These are phyloP conservation scores for Hephaestus fuliginosus DNA, from an alignment of 2,797 vertebrate genomes.

Conservation along the genomic window DNA sequence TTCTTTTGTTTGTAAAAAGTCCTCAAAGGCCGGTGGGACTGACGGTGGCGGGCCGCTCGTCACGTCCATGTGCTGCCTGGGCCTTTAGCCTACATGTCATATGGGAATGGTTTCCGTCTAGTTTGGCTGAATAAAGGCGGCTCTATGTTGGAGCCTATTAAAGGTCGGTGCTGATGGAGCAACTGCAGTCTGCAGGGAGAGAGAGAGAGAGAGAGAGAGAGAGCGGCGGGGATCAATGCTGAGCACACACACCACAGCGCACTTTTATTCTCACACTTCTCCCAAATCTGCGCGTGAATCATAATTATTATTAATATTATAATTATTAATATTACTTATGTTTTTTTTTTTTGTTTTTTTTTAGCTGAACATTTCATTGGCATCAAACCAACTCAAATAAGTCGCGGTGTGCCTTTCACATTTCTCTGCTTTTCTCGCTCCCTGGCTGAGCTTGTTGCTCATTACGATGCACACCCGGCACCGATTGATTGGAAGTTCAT, in stretches of 20 bases:
- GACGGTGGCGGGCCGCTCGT: slow-evolving; percentile 44
- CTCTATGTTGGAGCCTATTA: slow-evolving; percentile 79
- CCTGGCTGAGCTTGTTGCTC: slow-evolving; percentile 15
- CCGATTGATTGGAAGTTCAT: slow-evolving; percentile 59
- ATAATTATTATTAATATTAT: slow-evolving; percentile 2
- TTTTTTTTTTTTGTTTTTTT: not conserved
- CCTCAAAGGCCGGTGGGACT: slow-evolving; percentile 14
- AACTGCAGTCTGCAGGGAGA: slow-evolving; percentile 71
- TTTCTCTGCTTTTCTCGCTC: slow-evolving; percentile 17
- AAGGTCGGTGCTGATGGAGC: slow-evolving; percentile 76
- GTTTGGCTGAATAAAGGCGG: slow-evolving; percentile 78
- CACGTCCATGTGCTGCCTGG: slow-evolving; percentile 58
- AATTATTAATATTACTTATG: slow-evolving; percentile 17
- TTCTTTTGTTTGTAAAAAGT: slow-evolving; percentile 14
- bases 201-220: not conserved
- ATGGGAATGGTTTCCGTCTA: slow-evolving; percentile 77
- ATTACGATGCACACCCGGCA: slow-evolving; percentile 29
- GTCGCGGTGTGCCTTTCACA: not conserved
- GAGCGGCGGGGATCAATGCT: slow-evolving; percentile 40
- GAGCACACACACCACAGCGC: slow-evolving; percentile 39
- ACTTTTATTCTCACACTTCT: slow-evolving; percentile 1
- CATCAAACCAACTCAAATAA: not conserved
- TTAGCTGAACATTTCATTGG: not conserved
- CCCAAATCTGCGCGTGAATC: slow-evolving; percentile 10
- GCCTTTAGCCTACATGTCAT: slow-evolving; percentile 75